A percentile compares a stretch with the other conserved stretches of the same genome.
Evolutionary conservation across 2,797 vertebrate species (phyloP).

Genomic region (Mormyrus hasselquistii): DNA sequence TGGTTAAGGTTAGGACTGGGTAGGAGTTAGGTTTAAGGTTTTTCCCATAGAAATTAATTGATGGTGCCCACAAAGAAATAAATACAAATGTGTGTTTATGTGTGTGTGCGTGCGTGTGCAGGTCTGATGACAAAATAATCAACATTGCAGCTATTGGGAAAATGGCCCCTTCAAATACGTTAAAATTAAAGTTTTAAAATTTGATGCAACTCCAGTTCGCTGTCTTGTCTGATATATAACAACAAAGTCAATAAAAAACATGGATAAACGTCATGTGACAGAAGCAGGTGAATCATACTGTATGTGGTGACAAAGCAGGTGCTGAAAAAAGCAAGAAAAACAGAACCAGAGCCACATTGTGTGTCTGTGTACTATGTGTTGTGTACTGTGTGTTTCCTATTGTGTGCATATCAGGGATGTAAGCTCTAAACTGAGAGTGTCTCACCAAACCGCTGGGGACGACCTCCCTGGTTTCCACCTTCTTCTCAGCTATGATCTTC

Average conservation of each 20-base stretch:
- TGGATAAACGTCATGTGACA: not conserved
- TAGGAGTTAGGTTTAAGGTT: too few species aligned
- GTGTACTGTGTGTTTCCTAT: not conserved
- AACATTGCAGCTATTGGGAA: not conserved
- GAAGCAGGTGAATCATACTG: not conserved
- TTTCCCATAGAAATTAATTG: not conserved
- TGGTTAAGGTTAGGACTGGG: too few species aligned
- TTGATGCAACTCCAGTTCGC: not conserved
- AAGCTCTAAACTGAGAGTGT: not conserved
- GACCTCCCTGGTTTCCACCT: conserved; percentile 86
- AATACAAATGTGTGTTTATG: not conserved
- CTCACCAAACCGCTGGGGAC: conserved; percentile 86
- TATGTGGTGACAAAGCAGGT: too few species aligned
- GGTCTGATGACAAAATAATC: not conserved
- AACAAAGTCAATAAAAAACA: not conserved
- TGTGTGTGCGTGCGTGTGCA: not conserved
- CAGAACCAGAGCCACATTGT: not conserved
- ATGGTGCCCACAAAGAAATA: not conserved
- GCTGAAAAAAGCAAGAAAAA: too few species aligned
- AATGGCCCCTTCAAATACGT: not conserved
- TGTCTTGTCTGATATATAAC: not conserved
- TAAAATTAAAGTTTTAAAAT: not conserved
- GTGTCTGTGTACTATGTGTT: not conserved
- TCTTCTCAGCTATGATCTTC: conserved; percentile 87
- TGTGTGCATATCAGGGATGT: not conserved